Conservation (phyloP, 2,888 invertebrate species). For the Caenorhabditis sinica region DNA sequence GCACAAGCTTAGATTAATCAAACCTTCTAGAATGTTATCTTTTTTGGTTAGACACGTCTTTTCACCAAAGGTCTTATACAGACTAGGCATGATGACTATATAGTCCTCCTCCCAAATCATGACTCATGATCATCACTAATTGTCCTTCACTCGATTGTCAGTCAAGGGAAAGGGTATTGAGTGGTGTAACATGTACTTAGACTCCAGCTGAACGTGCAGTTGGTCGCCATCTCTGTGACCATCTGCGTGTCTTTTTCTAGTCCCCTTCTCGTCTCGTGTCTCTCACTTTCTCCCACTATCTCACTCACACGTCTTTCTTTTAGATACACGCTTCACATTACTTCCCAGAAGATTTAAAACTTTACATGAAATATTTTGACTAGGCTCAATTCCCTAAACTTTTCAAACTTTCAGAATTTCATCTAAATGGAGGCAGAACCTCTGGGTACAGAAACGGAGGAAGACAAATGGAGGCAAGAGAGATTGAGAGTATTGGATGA, state of each 20-base stretch:
- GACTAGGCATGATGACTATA: not conserved
- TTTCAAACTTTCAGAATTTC: not conserved
- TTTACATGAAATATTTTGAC: not conserved
- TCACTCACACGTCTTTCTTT: slow-evolving; percentile 12
- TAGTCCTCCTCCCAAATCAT: not conserved
- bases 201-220: slow-evolving; percentile 25
- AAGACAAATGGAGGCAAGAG: slow-evolving; percentile 65
- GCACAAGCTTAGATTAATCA: too few relatives aligned
- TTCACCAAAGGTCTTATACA: too few relatives aligned
- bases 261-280: not conserved
- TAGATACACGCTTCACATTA: slow-evolving; percentile 23
- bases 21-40: too few relatives aligned
- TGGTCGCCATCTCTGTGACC: not conserved
- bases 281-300: slow-evolving; percentile 25
- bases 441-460: slow-evolving; percentile 47
- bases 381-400: not conserved
- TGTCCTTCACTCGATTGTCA: not conserved
- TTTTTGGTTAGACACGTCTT: too few relatives aligned
- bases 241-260: slow-evolving; percentile 45
- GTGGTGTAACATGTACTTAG: slow-evolving; percentile 32
- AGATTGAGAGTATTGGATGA: slow-evolving; percentile 68
- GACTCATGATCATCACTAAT: not conserved
- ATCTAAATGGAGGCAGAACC: slow-evolving; percentile 54
- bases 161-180: not conserved
- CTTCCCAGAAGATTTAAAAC: not conserved